phyloP scores from a whole-genome alignment of 2,113 vertebrate genomes.

The Cyprinodon tularosa region DNA sequence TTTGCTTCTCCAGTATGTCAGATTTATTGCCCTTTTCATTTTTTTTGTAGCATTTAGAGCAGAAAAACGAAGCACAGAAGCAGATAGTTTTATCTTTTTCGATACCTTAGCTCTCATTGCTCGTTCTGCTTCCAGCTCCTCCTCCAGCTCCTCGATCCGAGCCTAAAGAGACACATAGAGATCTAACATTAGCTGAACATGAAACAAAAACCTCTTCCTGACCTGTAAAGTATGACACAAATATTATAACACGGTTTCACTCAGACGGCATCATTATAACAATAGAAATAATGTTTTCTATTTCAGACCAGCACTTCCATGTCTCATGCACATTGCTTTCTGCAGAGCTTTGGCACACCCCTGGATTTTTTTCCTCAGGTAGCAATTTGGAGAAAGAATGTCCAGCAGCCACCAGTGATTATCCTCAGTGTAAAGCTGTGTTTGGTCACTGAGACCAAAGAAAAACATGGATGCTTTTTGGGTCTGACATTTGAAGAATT shows the following conservation, averaged over 20 bases:
- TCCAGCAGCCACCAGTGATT: conserved; percentile 63
- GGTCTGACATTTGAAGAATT: conserved; percentile 47
- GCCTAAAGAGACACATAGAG: conserved; percentile 58
- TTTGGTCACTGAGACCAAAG: conserved; percentile 17
- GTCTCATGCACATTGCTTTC: conserved; percentile 28
- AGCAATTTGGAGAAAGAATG: conserved; percentile 76
- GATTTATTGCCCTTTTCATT: conserved; percentile 14
- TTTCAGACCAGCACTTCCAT: conserved; percentile 56
- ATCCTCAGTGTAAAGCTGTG: conserved; percentile 58
- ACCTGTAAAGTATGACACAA: conserved; percentile 1
- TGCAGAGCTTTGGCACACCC: conserved; percentile 52
- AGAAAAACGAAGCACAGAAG: background rate
- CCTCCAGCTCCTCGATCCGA: conserved; percentile 83
- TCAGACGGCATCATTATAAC: conserved; percentile 20
- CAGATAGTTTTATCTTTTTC: background rate
- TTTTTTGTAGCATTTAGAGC: conserved; percentile 8
- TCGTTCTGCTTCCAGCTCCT: conserved; percentile 83
- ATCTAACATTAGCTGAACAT: background rate
- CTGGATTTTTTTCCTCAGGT: conserved; percentile 69
- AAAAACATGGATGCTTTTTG: conserved; percentile 21
- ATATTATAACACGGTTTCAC: conserved; percentile 19
- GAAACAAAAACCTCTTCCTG: conserved; percentile 5
- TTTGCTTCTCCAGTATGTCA: conserved; percentile 8
- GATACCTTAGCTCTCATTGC: conserved; percentile 80
- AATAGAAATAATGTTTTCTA: conserved; percentile 50